Percentiles rank a stretch among this genome's conserved stretches.
Conservation (phyloP, 1,140 invertebrate genomes). For the Ooceraea biroi region DNA sequence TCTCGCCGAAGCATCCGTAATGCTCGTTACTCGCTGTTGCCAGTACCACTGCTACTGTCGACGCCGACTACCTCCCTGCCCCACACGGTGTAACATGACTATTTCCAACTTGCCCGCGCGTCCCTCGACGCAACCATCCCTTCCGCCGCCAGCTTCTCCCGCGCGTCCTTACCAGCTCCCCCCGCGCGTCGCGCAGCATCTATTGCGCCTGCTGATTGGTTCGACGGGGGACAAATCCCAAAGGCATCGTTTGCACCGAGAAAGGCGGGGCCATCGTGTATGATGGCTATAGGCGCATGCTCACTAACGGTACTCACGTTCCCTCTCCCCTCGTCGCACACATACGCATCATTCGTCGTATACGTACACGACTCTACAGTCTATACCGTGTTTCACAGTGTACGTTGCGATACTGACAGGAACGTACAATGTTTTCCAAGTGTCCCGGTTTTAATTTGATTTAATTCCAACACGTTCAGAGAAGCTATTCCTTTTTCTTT, state of each 20-base stretch:
- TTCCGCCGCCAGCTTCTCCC: constrained; percentile 53
- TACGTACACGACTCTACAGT: constrained; percentile 67
- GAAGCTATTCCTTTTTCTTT: not conserved
- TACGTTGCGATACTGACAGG: constrained; percentile 50
- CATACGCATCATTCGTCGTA: not conserved
- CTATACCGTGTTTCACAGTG: constrained; percentile 67
- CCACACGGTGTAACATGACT: constrained; percentile 43
- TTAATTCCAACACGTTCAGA: not conserved
- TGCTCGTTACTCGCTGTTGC: constrained; percentile 69
- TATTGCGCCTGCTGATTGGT: constrained; percentile 76
- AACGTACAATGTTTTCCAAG: not conserved
- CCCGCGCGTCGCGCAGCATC: constrained; percentile 39
- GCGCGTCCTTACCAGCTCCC: too few relatives aligned
- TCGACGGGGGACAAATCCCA: constrained; percentile 83
- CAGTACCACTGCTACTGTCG: constrained; percentile 69
- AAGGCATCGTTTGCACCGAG: constrained; percentile 77
- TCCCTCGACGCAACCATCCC: constrained; percentile 8
- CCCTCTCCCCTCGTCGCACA: constrained; percentile 13
- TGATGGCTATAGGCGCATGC: constrained; percentile 77
- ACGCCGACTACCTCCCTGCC: constrained; percentile 67
- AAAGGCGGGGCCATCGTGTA: constrained; percentile 78
- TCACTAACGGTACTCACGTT: constrained; percentile 77
- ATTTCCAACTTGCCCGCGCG: constrained; percentile 34
- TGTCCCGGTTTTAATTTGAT: constrained; percentile 10
- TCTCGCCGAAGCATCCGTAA: constrained; percentile 70